Evolutionary conservation across 2,113 vertebrate species (phyloP).

Genomic region (Eptatretus burgeri): DNA sequence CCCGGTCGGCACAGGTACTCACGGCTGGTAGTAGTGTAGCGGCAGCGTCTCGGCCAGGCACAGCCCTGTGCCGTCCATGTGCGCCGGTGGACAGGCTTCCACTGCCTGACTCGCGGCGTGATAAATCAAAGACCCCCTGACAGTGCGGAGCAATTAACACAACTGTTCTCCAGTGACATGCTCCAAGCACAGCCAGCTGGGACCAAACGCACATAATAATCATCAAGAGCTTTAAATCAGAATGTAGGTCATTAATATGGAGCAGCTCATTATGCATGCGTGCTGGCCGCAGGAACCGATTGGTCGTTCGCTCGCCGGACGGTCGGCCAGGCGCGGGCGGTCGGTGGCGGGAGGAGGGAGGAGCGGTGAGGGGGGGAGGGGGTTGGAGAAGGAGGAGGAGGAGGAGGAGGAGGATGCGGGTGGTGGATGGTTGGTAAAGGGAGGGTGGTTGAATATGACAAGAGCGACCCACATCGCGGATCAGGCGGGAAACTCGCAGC

Average conservation of each 20-base stretch:
- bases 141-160: slow-evolving; percentile 53
- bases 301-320: slow-evolving; percentile 15
- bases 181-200: slow-evolving; percentile 46
- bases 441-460: not conserved
- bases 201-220: slow-evolving; percentile 64
- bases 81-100: slow-evolving; percentile 53
- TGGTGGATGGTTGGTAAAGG: not conserved
- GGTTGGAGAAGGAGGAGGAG: slow-evolving; percentile 14
- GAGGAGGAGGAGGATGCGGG: slow-evolving; percentile 8
- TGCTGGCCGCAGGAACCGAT: not conserved
- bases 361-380: slow-evolving; percentile 17
- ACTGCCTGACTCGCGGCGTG: slow-evolving; percentile 26
- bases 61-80: slow-evolving; percentile 98
- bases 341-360: slow-evolving; percentile 20
- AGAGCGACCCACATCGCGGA: not conserved
- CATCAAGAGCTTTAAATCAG: slow-evolving; percentile 98
- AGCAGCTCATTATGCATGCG: slow-evolving; percentile 59
- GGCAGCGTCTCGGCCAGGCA: slow-evolving; percentile 80
- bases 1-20: slow-evolving; percentile 51
- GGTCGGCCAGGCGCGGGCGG: slow-evolving; percentile 33
- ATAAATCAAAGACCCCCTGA: slow-evolving; percentile 59
- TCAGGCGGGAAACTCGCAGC: not conserved
- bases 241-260: slow-evolving; percentile 95
- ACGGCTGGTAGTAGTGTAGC: slow-evolving; percentile 98
- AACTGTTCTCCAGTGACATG: slow-evolving; percentile 29